Conservation (phyloP, 1,140 invertebrate genomes). For the Coenobita brevimanus region DNA sequence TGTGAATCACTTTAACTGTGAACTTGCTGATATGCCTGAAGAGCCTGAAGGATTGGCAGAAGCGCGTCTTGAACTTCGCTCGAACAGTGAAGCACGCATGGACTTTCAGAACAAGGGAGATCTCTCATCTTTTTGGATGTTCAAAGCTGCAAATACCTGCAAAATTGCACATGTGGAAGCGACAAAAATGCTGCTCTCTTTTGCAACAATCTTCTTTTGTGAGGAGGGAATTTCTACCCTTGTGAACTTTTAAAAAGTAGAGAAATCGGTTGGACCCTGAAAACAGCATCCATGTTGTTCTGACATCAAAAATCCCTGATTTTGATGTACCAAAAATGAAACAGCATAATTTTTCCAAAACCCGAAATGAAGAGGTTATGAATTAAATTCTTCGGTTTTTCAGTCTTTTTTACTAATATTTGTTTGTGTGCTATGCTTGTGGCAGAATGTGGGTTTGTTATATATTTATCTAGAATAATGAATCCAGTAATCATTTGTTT, state of each 20-base stretch:
- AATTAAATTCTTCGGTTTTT: too few relatives aligned
- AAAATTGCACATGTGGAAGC: constrained; percentile 37
- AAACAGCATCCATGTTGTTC: constrained; percentile 21
- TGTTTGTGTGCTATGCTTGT: constrained; percentile 12
- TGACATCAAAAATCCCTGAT: constrained; percentile 24
- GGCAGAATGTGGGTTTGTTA: neutral
- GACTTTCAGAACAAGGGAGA: constrained; percentile 15
- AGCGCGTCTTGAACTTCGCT: constrained; percentile 12
- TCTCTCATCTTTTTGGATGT: constrained; percentile 28
- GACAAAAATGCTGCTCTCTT: constrained; percentile 15
- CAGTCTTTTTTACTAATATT: constrained; percentile 13
- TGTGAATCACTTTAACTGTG: too few relatives aligned
- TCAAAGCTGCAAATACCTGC: constrained; percentile 23
- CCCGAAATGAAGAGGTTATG: constrained; percentile 1
- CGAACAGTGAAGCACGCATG: constrained; percentile 28
- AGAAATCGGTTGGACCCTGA: constrained; percentile 6
- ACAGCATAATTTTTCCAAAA: constrained; percentile 25
- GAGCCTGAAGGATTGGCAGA: constrained; percentile 34
- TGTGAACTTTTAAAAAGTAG: neutral
- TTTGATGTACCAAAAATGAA: constrained; percentile 21
- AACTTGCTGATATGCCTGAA: too few relatives aligned
- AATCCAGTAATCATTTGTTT: constrained; percentile 17
- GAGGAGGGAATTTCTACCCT: constrained; percentile 25
- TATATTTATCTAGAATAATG: constrained; percentile 19
- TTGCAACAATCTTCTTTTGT: constrained; percentile 35